Conservation (phyloP, 2,888 invertebrate genomes). For the Operophtera brumata region DNA sequence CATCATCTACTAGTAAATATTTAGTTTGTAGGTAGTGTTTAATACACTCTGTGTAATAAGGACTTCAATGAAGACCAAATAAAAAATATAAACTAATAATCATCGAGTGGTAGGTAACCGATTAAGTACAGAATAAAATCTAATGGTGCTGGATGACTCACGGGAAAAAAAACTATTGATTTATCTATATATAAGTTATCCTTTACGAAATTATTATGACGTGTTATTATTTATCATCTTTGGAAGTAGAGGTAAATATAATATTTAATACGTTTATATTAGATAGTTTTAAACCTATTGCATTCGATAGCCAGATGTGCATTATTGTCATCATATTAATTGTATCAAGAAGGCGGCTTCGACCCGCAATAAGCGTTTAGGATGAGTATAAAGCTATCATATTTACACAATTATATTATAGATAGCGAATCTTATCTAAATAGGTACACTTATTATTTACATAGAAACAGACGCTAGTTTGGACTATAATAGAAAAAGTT, state of each 20-base stretch:
- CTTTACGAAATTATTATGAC: neutral
- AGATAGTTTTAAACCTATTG: slow-evolving; percentile 39
- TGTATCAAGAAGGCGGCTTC: slow-evolving; percentile 36
- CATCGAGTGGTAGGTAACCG: neutral
- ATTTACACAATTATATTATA: slow-evolving; percentile 63
- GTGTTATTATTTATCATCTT: neutral
- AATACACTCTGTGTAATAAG: neutral
- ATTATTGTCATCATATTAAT: slow-evolving; percentile 73
- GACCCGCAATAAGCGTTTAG: slow-evolving; percentile 18
- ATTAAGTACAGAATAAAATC: slow-evolving; percentile 16
- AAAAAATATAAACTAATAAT: neutral
- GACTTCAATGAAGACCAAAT: neutral
- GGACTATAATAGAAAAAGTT: slow-evolving; percentile 70
- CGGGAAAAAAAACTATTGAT: neutral
- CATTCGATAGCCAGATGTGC: slow-evolving; percentile 59
- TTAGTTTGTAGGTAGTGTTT: no score
- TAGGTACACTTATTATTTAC: slow-evolving; percentile 52
- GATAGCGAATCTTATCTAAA: slow-evolving; percentile 22
- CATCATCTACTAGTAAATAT: no score
- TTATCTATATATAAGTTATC: neutral
- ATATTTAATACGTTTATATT: slow-evolving; percentile 1
- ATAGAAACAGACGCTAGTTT: slow-evolving; percentile 57
- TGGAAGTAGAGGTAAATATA: slow-evolving; percentile 8
- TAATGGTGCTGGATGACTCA: neutral
- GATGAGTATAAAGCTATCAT: slow-evolving; percentile 50